Evolutionary conservation across 2,113 vertebrate species (phyloP), one percentile per base, ranked within the genome.

Genomic region (Stigmatopora nigra): DNA sequence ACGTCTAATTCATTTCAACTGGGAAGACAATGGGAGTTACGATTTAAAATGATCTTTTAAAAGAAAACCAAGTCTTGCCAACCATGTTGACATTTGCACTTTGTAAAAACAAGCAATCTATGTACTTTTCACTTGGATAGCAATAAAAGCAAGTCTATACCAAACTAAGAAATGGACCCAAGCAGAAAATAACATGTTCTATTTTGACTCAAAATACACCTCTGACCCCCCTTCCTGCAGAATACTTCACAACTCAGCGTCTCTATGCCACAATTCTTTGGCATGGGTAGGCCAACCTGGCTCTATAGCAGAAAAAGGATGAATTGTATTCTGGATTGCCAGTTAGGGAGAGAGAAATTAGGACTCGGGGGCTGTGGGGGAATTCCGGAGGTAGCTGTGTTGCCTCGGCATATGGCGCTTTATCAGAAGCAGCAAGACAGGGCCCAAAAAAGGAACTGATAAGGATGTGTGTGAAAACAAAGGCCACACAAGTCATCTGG

Each of bases 371-470:
- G 68, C 10, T 65, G 65, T 6, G 68, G 80, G 73, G 76, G 81
- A 71, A 84, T 84, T 87, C 86, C 81, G 73, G 64, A 13, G 77
- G 65, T 84, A 76, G 78, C 78, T 76, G 76, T 74, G 76, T 79
- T 86, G 79, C 82, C 82, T 76, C 68, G 0, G 75, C 75, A 78
- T 65, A 73, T 68, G 65, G 59, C 69, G 55, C 79, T 78, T 77
- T 78, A 85, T 83, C 82, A 77, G 82, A 81, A 84, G 75, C 73
- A 67, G 82, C 64, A 58, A 71, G 70, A 64, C 73, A 70, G 74
- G 69, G 75, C 78, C 61, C 61, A 63, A 77, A 81, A 83, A 82
- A 88, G 86, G 86, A 89, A 88, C 83, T 77, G 84, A 89, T 87
- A 88, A 86, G 61, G 49, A 70, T 67, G 62, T 70, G 76, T 46